Evolutionary conservation across 2,797 vertebrate genomes (phyloP), one percentile per base, ranked within the genome.

Genomic region (Diplodus sargus): DNA sequence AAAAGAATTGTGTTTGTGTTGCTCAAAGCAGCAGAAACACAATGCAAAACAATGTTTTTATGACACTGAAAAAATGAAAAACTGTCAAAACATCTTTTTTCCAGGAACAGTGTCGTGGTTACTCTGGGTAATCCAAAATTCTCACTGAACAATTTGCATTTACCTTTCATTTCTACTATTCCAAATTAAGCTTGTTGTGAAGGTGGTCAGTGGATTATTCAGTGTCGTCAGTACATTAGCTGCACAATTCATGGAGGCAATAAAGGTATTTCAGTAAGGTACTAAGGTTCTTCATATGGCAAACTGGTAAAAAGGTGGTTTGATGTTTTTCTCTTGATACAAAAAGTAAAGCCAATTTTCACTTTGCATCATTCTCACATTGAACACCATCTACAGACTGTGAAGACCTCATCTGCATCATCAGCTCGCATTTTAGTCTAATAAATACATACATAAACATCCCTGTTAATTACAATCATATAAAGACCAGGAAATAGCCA

Each of bases 61-160:
- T 28, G 59, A n/a, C 28, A n/a, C 9, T 47, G n/a, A 73, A 60
- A 60, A 5, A 51, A 54, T 52, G 12, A 58, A 63, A 20, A 51
- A 30, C 42, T 60, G 16, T 39, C 42, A 58, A 12, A 30, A 28
- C 22, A 17, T 18, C 15, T 59, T 42, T 20, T 54, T 65, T 60
- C 61, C 61, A 66, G 54, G 72, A 74, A 68, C 23, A 51, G 43
- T 39, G 57, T 57, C 56, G 42, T 47, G 39, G 16, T 64, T 45
- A 23, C 25, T 61, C 25, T 3, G 58, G 28, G 47, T 76, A 70
- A 80, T 62, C 65, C 45, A 56, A 47, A 75, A 56, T 69, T 53
- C 23, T 67, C 11, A 17, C 43, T 20, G 11, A 68, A 72, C 23
- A 59, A 45, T 64, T 74, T 59, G 25, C 23, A 56, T 56, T 59